Conservation (phyloP, 1,140 invertebrate species). For the Coelopa frigida region DNA sequence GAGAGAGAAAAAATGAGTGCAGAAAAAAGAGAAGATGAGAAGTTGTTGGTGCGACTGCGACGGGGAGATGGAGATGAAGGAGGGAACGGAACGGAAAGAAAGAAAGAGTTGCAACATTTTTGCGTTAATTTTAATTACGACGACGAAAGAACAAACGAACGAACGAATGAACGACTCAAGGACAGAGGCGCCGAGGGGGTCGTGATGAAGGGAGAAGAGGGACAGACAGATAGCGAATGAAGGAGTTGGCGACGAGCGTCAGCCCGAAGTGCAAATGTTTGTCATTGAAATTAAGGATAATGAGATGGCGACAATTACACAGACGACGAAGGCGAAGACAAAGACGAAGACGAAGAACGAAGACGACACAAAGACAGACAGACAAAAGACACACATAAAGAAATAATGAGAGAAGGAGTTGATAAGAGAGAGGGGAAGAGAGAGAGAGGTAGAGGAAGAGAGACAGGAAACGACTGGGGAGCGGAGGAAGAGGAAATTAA, state of each 20-base stretch:
- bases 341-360: not conserved
- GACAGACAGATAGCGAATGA: constrained; percentile 4
- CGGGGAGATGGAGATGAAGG: no score
- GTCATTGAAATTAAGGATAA: no score
- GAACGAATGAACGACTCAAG: no score
- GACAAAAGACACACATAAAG: not conserved
- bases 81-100: no score
- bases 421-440: not conserved
- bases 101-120: no score
- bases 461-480: not conserved
- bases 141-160: no score
- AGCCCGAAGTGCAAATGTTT: no score
- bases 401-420: not conserved
- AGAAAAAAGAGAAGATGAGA: no score
- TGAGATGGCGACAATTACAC: no score
- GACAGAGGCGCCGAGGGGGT: not conserved
- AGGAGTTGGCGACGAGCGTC: not conserved
- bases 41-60: no score
- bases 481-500: not conserved
- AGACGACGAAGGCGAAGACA: not conserved
- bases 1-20: no score
- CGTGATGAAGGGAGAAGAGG: constrained; percentile 1
- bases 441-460: not conserved
- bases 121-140: no score
- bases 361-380: not conserved